Evolutionary conservation across 53 echinoderm and acorn worm genomes (phyloP).

Genomic region (Arbacia lixula): DNA sequence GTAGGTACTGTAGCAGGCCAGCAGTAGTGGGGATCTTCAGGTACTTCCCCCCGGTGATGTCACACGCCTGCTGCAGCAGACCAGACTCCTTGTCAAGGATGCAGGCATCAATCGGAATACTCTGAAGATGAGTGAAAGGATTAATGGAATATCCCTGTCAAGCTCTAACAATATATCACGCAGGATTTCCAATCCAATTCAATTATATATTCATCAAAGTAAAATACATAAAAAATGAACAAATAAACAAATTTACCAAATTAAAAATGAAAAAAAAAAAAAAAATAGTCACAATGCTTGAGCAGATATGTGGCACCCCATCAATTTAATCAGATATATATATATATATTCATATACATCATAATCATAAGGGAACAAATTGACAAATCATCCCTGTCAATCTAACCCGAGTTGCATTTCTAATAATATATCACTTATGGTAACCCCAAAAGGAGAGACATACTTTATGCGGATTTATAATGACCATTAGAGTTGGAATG

Average conservation of each 20-base stretch:
- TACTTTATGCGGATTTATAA: too few species aligned
- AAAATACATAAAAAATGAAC: not conserved
- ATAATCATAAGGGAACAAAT: too few species aligned
- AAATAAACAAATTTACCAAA: not conserved
- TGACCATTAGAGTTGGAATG: too few species aligned
- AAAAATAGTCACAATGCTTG: not conserved
- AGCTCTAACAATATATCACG: too few species aligned
- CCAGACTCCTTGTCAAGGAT: conserved; percentile 93
- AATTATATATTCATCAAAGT: not conserved
- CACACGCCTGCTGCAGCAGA: conserved; percentile 94
- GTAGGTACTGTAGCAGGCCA: conserved; percentile 90
- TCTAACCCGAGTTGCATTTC: too few species aligned
- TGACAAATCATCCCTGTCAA: too few species aligned
- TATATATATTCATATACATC: too few species aligned
- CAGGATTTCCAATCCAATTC: too few species aligned
- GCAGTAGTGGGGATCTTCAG: conserved; percentile 79
- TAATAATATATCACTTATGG: too few species aligned
- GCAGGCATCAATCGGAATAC: conserved; percentile 92
- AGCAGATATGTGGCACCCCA: not conserved
- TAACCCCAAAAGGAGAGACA: too few species aligned
- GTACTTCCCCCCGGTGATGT: conserved; percentile 92
- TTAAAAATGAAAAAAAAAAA: not conserved
- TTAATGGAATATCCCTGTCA: too few species aligned
- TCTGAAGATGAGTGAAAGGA: conserved; percentile 53
- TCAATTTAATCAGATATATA: too few species aligned